Evolutionary conservation across 2,888 invertebrate genomes (phyloP), one percentile per base, ranked within the genome.

Genomic region (Stratiomys singularior): DNA sequence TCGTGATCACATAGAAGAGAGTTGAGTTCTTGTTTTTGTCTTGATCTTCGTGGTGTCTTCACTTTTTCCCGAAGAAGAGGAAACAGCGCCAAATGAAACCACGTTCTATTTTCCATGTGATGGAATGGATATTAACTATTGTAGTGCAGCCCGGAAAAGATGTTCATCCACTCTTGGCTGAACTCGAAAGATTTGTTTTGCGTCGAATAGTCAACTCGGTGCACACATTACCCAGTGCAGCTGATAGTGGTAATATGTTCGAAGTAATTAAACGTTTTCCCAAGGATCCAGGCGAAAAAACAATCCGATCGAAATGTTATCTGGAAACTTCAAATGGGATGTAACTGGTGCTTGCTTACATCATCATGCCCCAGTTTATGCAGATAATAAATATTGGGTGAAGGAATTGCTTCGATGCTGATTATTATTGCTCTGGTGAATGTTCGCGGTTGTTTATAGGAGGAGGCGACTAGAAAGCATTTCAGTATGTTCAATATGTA

Each of bases 1-100:
- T 82, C 82, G 81, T 82, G 82, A 82, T 81, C 77, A 37, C 66
- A 76, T 25, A 76, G 64, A 47, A 21, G 47, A 52, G 28, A 52
- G 21, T 66, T 77, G 46, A 66, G 44, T 21, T 63, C 56, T 56
- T 58, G 30, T 46, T 66, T 46, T 27, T 47, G 27, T 37, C 37
- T 37, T 37, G 37, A 37, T 37, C 37, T 37, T 28, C n/a, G 58
- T 76, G 52, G 56, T 67, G 77, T 64, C 76, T 63, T 76, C 64
- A 44, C 60, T 64, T 76, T 76, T 47, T 76, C 37, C 60, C 7
- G 27, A 30, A 2, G 23, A 44, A 37, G 37, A 37, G 9, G 37
- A 37, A 37, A 9, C 9, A 37, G 37, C 37, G 37, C 5, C 5
- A 37, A 37, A 37, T 37, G 37, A 3, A 37, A 15, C 74, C 58